Evolutionary conservation across 2,888 invertebrate species (phyloP).

Genomic region (Disparrhopalites patrizii): DNA sequence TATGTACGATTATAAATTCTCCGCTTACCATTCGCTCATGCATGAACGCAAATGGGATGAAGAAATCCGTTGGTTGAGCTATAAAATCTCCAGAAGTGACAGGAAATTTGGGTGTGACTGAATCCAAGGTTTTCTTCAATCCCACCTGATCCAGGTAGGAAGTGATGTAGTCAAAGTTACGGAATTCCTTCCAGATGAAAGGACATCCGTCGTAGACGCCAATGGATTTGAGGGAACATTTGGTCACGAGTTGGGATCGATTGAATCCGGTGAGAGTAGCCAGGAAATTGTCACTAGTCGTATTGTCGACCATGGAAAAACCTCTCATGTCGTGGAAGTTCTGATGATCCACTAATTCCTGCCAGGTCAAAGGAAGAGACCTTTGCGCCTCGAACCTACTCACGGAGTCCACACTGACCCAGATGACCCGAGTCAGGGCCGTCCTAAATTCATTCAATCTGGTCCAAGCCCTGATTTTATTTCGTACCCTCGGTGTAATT

Average conservation of each 20-base stretch:
- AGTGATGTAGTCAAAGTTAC: conserved; percentile 13
- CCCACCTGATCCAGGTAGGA: background rate
- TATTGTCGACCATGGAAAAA: conserved; percentile 11
- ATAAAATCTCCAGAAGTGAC: background rate
- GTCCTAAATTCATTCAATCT: background rate
- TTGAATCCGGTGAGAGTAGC: conserved; percentile 3
- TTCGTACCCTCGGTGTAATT: background rate
- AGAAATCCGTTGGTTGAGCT: conserved; percentile 19
- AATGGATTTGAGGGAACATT: background rate
- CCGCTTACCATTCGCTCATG: conserved; percentile 8
- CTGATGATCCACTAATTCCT: background rate
- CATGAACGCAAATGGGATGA: conserved; percentile 5
- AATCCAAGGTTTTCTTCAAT: background rate
- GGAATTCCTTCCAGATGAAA: conserved; percentile 16
- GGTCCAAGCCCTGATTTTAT: conserved; percentile 3
- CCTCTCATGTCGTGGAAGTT: conserved; percentile 1
- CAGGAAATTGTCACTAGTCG: conserved; percentile 6
- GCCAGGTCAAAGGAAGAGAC: background rate
- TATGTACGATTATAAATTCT: background rate
- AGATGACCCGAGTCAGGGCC: conserved; percentile 1
- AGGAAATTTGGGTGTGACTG: background rate
- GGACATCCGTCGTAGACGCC: conserved; percentile 20
- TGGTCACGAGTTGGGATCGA: background rate
- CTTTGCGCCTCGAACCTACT: background rate
- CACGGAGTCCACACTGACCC: background rate